These are phyloP conservation scores for Elegia similella DNA, from an alignment of 2,888 invertebrate genomes.

Conservation along the genomic window DNA sequence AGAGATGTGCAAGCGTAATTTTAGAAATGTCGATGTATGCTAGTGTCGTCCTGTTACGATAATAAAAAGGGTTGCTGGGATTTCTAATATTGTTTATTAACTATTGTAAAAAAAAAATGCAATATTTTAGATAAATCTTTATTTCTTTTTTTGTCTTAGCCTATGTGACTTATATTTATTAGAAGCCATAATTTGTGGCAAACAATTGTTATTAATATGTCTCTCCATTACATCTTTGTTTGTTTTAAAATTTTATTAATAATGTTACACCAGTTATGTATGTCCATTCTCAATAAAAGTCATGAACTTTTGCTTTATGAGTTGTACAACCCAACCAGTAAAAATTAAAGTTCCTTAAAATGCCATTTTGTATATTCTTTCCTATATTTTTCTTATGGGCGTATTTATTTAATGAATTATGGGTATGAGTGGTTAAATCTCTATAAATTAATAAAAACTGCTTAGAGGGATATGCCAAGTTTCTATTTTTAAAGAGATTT, in stretches of 20 bases:
- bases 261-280: conserved; percentile 1
- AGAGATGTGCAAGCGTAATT: no score
- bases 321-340: not conserved
- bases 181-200: not conserved
- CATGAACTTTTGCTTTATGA: not conserved
- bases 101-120: no score
- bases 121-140: no score
- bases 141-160: no score
- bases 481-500: not conserved
- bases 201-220: not conserved
- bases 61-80: no score
- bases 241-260: not conserved
- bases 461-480: not conserved
- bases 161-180: not conserved
- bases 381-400: not conserved
- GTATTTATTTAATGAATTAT: not conserved
- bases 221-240: not conserved
- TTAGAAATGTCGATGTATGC: no score
- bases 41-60: no score
- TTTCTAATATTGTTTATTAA: no score
- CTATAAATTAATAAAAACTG: not conserved
- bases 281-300: not conserved
- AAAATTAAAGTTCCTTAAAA: not conserved
- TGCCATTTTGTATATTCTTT: not conserved
- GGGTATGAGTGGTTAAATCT: not conserved